Base-by-base conservation (phyloP, 92 coral and sea anemone genomes). In the Ricordea florida region DNA sequence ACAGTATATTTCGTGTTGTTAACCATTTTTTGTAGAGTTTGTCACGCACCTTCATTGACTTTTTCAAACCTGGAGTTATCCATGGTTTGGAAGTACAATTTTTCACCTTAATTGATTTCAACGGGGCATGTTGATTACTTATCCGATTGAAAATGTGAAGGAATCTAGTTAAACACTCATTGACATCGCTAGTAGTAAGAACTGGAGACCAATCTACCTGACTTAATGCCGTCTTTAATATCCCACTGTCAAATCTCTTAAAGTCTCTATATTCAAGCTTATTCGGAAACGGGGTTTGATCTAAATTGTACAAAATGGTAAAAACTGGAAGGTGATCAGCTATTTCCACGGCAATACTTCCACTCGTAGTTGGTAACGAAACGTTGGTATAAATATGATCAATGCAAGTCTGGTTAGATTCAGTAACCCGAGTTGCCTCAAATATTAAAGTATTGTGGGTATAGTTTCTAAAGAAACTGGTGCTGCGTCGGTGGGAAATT, bases 291-390 rank as follows among this genome's bases (percentile, higher is more conserved):
- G 72, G 73, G 52, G 55, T 61, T 9, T 75, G 59, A 26, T 62
- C 57, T 16, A 47, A 34, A 18, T 61, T 57, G 31, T 75, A 75
- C 22, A 59, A 41, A 40, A 68, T 49, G 33, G 60, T 47, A 29
- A 29, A 68, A 31, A 68, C 75, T 23, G 75, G 75, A 47, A 49
- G n/a, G 32, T 75, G 73, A 44, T 62, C 82, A 45, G 82, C 73
- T 37, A 75, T 75, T n/a, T n/a, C n/a, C n/a, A n/a, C n/a, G 34
- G 59, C 62, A 24, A 74, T 46, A 30, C 81, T 75, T 10, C 81
- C 81, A 61, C 81, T 75, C 2, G 64, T 42, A 34, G 33, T 42
- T 10, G 81, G 35, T 10, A 43, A 44, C 48, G 35, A 60, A 32
- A 75, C 42, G 62, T 62, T 61, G 31, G 75, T 15, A 46, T 45